Evolutionary conservation across 2,888 invertebrate species (phyloP), one percentile per base, ranked within the genome.

Genomic region (Alloscopus bannaensis): DNA sequence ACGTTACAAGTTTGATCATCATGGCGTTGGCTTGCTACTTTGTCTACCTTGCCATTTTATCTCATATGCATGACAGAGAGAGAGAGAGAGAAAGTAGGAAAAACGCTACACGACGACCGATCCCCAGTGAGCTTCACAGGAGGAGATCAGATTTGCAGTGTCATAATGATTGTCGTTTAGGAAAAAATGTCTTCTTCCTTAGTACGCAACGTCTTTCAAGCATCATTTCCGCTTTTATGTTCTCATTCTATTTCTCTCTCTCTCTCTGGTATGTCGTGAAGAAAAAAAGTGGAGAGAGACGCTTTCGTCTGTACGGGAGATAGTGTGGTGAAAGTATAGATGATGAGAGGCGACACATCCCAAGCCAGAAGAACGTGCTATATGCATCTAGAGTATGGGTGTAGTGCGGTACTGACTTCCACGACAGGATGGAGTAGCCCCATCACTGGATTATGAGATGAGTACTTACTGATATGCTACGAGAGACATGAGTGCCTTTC

Each of bases 91-190:
- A 36, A 36, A 36, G 36, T 36, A n/a, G 2, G n/a, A 45, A 18
- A 50, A 50, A 18, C n/a, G 18, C 36, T 36, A 8, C 36, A 11
- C 50, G 8, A 8, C 22, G n/a, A n/a, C 2, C 18, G 60, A 60
- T 22, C 22, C 60, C 60, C 40, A 60, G 60, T 3, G 64, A 18
- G 64, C 64, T 20, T 59, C 64, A 64, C 64, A 64, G 64, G 68
- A 68, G 77, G 59, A 76, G 62, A 70, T 77, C 77, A 79, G 71
- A 79, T 79, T 79, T 79, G 64, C 60, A 79, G 78, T 72, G 71
- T 79, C 78, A 71, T 79, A 79, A 79, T 72, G 78, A 66, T 79
- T 79, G 78, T 79, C 78, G 78, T 79, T 79, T 79, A 71, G 66
- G 69, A 79, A 69, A 78, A 79, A 79, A 79, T 71, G 78, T 71